Percentiles rank a stretch among this genome's conserved stretches.
phyloP scores from a whole-genome alignment of 37 sponge, comb jelly and placozoan species.

The Axinella damicornis region DNA sequence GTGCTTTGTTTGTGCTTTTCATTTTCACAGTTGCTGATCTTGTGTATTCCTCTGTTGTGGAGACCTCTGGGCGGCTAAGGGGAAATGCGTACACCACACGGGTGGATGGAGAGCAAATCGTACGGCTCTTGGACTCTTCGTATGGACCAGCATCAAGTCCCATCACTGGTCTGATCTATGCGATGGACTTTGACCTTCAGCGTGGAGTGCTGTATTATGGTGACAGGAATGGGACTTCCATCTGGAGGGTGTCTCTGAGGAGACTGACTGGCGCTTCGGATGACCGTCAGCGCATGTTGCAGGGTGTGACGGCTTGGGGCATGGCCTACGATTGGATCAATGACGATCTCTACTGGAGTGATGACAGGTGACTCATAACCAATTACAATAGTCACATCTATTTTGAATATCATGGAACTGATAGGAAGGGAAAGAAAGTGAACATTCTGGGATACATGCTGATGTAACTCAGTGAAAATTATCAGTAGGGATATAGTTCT shows the following conservation, averaged over 20 bases:
- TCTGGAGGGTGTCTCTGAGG: constrained; percentile 45
- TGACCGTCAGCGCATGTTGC: constrained; percentile 21
- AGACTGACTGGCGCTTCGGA: constrained; percentile 12
- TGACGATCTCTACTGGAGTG: constrained; percentile 61
- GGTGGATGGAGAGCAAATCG: constrained; percentile 5
- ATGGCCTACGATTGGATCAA: constrained; percentile 60
- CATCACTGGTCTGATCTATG: constrained; percentile 58
- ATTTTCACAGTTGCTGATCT: constrained; percentile 23
- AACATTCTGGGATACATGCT: too few species aligned
- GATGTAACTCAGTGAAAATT: too few species aligned
- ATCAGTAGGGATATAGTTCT: too few species aligned
- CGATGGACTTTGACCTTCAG: constrained; percentile 58
- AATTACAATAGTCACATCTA: too few species aligned
- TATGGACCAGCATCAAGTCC: background rate
- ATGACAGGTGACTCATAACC: constrained; percentile 48
- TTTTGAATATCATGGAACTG: too few species aligned
- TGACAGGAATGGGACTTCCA: constrained; percentile 27
- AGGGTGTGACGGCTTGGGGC: constrained; percentile 38
- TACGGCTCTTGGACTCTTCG: constrained; percentile 19
- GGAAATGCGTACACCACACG: constrained; percentile 17
- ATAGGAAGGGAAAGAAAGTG: too few species aligned
- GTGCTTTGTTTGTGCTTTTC: background rate
- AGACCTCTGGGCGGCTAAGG: background rate
- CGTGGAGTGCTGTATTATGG: constrained; percentile 45
- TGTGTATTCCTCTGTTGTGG: constrained; percentile 1